Evolutionary conservation across 2,113 vertebrate genomes (phyloP).

Genomic region (Apaloderma vittatum): DNA sequence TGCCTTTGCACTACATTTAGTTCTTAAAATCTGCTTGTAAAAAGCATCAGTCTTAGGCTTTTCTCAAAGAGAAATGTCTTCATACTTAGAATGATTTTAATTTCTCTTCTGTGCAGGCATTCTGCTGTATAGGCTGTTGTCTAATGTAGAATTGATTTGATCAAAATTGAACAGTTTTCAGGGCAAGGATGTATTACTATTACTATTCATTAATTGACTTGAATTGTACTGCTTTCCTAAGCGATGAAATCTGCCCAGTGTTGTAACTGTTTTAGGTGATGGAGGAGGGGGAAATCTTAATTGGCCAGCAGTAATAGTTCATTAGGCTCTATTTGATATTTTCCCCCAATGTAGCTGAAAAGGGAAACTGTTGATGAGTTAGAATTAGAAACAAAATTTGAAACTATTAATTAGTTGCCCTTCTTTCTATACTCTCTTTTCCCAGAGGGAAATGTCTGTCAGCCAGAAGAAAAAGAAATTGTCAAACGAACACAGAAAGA

Average conservation of each 20-base stretch:
- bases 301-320: slow-evolving; percentile 5
- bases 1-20: neutral
- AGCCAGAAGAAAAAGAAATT: slow-evolving; percentile 3
- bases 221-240: neutral
- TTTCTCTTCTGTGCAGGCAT: neutral
- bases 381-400: slow-evolving; percentile 43
- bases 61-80: neutral
- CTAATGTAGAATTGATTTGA: neutral
- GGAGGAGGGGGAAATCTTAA: neutral
- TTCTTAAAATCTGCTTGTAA: neutral
- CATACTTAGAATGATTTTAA: neutral
- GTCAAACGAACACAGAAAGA: slow-evolving; percentile 36
- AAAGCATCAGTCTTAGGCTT: neutral
- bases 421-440: slow-evolving; percentile 37
- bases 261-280: neutral
- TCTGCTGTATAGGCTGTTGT: neutral
- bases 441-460: slow-evolving; percentile 26
- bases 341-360: neutral
- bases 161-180: neutral
- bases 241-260: neutral
- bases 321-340: slow-evolving; percentile 6
- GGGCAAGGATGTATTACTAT: neutral
- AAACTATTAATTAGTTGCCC: slow-evolving; percentile 60
- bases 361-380: slow-evolving; percentile 16
- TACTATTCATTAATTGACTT: neutral